Evolutionary conservation across 2,797 vertebrate species (phyloP), one percentile per base, ranked within the genome.

Genomic region (Coregonus suidteri): DNA sequence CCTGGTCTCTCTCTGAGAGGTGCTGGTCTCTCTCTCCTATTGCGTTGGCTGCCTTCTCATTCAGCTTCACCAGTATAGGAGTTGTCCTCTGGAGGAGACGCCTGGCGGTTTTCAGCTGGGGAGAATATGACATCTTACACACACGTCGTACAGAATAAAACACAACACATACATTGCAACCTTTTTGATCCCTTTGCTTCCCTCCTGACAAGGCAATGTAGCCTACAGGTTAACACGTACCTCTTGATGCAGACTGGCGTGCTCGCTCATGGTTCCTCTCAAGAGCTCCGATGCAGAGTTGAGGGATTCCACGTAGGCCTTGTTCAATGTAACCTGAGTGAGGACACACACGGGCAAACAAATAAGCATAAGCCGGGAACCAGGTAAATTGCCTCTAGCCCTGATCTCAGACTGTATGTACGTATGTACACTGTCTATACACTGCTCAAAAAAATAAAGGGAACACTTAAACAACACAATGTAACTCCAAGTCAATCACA

Each of bases 321-420:
- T 77, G 73, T 91, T 94, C 80, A 96, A 85, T n/a, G 84, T 88
- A 79, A 90, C 90, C 96, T 97, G 73, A 16, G 59, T 20, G 20
- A 20, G n/a, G n/a, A 75, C 6, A 62, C 59, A 69, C 64, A 77
- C 31, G 75, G 37, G 69, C 30, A 71, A 7, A 64, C n/a, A 74
- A 30, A 41, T 35, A 34, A 31, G 30, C 66, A 31, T 1, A 47
- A 69, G 41, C 41, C 9, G 2, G 67, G 34, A 16, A 11, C 14
- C 34, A 18, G n/a, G 35, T 41, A 4, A 4, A 41, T 69, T 14
- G 6, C 6, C 3, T 34, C 13, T 51, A 13, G 16, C n/a, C 35
- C 37, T n/a, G n/a, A n/a, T 3, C 62, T 65, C 30, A 65, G n/a
- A 3, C 62, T 20, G 16, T 20, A 20, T 20, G 20, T 20, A 20